These are phyloP conservation scores for Smutsia temminckii DNA, from an alignment of 2,797 vertebrate species.

Conservation along the genomic window DNA sequence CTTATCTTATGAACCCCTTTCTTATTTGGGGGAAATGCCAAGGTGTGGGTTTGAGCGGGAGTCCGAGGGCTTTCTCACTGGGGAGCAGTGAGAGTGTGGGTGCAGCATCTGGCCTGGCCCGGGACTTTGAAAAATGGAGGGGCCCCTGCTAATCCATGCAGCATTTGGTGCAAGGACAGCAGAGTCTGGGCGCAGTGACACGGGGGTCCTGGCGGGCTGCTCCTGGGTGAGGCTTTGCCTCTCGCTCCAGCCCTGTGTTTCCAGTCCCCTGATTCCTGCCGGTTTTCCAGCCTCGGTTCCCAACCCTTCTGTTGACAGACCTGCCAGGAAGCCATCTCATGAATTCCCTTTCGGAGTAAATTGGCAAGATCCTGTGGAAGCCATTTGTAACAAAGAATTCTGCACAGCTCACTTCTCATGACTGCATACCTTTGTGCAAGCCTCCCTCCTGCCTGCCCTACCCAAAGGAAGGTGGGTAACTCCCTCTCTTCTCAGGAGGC, in stretches of 20 bases:
- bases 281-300: neutral
- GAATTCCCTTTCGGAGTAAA: neutral
- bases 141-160: neutral
- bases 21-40: neutral
- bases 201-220: neutral
- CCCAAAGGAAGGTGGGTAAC: neutral
- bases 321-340: neutral
- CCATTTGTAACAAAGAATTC: neutral
- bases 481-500: neutral
- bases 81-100: neutral
- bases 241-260: neutral
- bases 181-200: neutral
- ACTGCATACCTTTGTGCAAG: neutral
- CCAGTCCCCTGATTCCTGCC: neutral
- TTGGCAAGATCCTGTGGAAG: neutral
- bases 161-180: neutral
- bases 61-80: neutral
- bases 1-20: neutral
- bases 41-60: neutral
- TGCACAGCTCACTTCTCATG: neutral
- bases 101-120: neutral
- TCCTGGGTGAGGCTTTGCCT: neutral
- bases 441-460: neutral
- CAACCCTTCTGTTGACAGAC: neutral
- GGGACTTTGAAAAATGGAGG: neutral